Evolutionary conservation across 2,888 invertebrate genomes (phyloP).

Genomic region (Cephalotes varians): DNA sequence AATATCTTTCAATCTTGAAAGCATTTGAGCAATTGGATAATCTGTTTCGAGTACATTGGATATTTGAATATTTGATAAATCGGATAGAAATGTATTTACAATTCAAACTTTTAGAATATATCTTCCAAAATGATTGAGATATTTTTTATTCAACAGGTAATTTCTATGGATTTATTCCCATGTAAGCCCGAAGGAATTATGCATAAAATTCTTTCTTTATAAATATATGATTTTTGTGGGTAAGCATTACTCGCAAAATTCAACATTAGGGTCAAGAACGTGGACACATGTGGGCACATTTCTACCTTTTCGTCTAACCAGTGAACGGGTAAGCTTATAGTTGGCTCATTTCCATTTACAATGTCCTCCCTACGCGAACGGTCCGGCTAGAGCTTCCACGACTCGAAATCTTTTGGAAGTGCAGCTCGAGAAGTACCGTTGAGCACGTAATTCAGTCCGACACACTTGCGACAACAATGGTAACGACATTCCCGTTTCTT

Average conservation of each 20-base stretch:
- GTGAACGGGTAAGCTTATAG: not conserved
- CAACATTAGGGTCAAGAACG: not conserved
- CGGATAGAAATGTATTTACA: not conserved
- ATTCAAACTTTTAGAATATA: not conserved
- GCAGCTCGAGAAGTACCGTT: conserved; percentile 40
- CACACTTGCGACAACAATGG: conserved; percentile 37
- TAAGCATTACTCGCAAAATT: not conserved
- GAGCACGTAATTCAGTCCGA: conserved; percentile 34
- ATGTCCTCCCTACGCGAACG: not conserved
- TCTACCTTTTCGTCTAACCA: not conserved
- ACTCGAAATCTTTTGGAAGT: conserved; percentile 25
- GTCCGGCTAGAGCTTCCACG: not conserved
- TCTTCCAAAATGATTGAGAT: not conserved
- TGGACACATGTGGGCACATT: not conserved
- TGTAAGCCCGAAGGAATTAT: not conserved
- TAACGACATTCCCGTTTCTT: conserved; percentile 16
- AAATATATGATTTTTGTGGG: not conserved
- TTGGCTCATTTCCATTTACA: conserved; percentile 43
- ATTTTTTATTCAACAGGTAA: conserved; percentile 13
- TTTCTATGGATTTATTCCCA: conserved; percentile 26
- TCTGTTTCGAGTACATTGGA: not conserved
- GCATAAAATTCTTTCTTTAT: not conserved
- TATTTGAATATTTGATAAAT: conserved; percentile 7
- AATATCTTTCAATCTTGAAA: not conserved
- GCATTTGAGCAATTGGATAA: not conserved